Base-by-base conservation (phyloP, 2,888 invertebrate genomes). In the Esperia sulphurella region DNA sequence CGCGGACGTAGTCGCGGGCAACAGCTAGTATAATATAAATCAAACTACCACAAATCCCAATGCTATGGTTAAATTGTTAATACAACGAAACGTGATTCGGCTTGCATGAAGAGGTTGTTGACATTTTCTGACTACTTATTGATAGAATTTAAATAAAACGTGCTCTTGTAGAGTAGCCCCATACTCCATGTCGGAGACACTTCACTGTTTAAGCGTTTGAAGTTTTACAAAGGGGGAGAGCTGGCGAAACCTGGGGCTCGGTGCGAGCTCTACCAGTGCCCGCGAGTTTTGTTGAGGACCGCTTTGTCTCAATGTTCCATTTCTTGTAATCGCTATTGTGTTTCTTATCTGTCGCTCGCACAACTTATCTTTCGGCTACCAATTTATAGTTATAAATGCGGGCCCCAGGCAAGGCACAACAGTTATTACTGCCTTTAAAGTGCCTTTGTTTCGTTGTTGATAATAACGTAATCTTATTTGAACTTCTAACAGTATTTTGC, bases 321-420 rank as follows among this genome's bases (percentile, higher is more conserved):
- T 69, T 70, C 71, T 74, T 71, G 69, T 71, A 67, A 75, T 75
- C 66, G 61, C 67, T 56, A 70, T 76, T 80, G 78, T 77, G 58
- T 63, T 57, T 61, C 66, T 79, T 82, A 80, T 79, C 79, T 54
- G 51, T n/a, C n/a, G 31, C 35, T 46, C 39, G 56, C 53, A 48
- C 54, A 57, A 65, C 66, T 70, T 78, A 74, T 77, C 73, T 71
- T 53, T 52, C 40, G 52, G 59, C 39, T 58, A 66, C 68, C 68
- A 68, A 76, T 76, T 78, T 74, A 72, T 72, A 75, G 74, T 76
- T 73, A 74, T 75, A 69, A n/a, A 74, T 75, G 71, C 68, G 75
- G 68, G 64, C 61, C 62, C 64, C 56, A 60, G 67, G 68, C 64
- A 58, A 60, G 67, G 68, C 64, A 59, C 57, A 61, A 59, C 57